Evolutionary conservation across 1,140 invertebrate species (phyloP), one percentile per base, ranked within the genome.

Genomic region (Stegodyphus mimosarum): DNA sequence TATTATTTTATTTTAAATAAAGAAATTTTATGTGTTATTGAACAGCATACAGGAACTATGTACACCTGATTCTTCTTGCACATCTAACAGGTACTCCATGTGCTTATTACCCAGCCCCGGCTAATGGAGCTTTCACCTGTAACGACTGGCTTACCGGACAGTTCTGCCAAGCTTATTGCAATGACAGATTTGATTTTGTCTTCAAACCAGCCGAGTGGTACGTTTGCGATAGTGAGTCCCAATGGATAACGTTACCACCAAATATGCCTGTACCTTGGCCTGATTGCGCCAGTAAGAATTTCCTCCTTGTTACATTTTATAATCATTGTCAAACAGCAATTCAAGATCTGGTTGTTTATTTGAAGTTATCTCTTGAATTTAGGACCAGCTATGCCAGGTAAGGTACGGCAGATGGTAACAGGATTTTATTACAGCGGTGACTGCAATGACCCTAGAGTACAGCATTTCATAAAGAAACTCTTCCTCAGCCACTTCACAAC

Each of bases 391-490:
- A 4, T 73, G 15, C 84, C 84, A 15, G 13, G 9, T 15, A 64
- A 55, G 6, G n/a, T 86, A 2, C 49, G 52, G 48, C 50, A 72
- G 17, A 83, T 52, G 63, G 49, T 83, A 33, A 53, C 50, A 50
- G 78, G 64, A 0, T 72, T 75, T n/a, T 83, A 87, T 53, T 87
- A 73, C 63, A 48, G 17, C n/a, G 86, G 86, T 5, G 69, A 83
- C 17, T 87, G 86, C 60, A 69, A 71, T n/a, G 53, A 83, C 10
- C 64, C 63, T 5, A 4, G 33, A 7, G 79, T 83, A 4, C 86
- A 87, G 77, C 63, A 17, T 7, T 10, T 49, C 18, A 76, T 87
- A 51, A 67, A 77, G 10, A 81, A 76, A 49, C 13, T 53, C 17
- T 87, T 83, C 11, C 13, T 76, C 50, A 50, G 52, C 6, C 66